Conservation (phyloP, 2,888 invertebrate genomes). For the Lycaena phlaeas region DNA sequence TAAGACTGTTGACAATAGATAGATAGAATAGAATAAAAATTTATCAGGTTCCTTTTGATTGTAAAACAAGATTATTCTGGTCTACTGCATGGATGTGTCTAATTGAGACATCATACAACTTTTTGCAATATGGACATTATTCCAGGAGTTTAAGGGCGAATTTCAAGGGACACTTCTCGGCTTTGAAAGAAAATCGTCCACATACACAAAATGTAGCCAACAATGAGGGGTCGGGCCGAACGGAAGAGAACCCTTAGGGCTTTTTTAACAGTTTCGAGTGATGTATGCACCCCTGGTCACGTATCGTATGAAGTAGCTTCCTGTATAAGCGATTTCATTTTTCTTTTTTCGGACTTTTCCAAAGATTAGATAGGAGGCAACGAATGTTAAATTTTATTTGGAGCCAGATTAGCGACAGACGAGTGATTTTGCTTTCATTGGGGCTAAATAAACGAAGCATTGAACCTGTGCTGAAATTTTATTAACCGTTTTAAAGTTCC, state of each 20-base stretch:
- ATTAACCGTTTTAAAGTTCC: not conserved
- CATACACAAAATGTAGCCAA: slow-evolving; percentile 16
- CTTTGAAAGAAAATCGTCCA: slow-evolving; percentile 17
- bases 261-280: slow-evolving; percentile 61
- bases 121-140: not conserved
- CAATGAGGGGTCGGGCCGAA: slow-evolving; percentile 22
- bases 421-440: slow-evolving; percentile 4
- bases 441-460: not conserved
- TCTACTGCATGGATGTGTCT: slow-evolving; percentile 40
- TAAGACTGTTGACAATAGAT: slow-evolving; percentile 8
- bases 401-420: slow-evolving; percentile 1
- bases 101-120: slow-evolving; percentile 36
- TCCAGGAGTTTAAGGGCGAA: not conserved
- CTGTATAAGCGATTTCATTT: slow-evolving; percentile 64
- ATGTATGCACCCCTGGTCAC: slow-evolving; percentile 68
- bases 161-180: not conserved
- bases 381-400: slow-evolving; percentile 8
- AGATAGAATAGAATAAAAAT: slow-evolving; percentile 14
- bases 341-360: slow-evolving; percentile 38
- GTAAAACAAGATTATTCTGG: slow-evolving; percentile 42
- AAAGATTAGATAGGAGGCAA: slow-evolving; percentile 19
- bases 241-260: slow-evolving; percentile 42
- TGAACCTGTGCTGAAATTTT: slow-evolving; percentile 1
- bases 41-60: slow-evolving; percentile 22
- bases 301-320: slow-evolving; percentile 66